Base-by-base conservation (phyloP, 2,797 vertebrate genomes). In the Arrhamphus sclerolepis region DNA sequence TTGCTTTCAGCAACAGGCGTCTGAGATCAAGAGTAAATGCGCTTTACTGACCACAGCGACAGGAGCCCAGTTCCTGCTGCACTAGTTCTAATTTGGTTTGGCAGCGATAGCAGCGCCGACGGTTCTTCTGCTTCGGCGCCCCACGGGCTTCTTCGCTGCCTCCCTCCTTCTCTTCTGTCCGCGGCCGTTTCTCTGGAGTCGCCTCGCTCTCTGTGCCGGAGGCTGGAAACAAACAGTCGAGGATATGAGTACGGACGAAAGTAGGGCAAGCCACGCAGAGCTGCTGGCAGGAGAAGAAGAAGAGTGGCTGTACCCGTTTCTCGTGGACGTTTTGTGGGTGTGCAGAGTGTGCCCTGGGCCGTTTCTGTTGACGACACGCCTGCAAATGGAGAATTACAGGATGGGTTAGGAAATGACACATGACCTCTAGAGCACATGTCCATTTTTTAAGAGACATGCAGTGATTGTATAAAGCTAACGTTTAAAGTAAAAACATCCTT, bases 51-150 rank as follows among this genome's bases (percentile, higher is more conserved):
- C 96, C 96, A 28, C 96, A 98, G 88, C 96, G 96, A 85, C 96
- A 98, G 0, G 94, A 96, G 84, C 96, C 96, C 92, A 98, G 86
- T 62, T 98, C 95, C 92, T 97, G 95, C 91, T 98, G 96, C 80
- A 96, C 95, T 91, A 97, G 93, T 90, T 98, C 97, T 89, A 99
- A 94, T 91, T 97, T 98, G 89, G 93, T 97, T 93, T 98, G 97
- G 93, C 97, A 99, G 93, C 95, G 95, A 83, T 94, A 97, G 90
- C 97, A 99, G 69, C 97, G 95, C 71, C 96, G 94, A 71, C 97
- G 96, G 84, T 95, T 99, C 90, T 96, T 98, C 93, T 98, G 97
- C 92, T 95, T 98, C 77, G 95, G 93, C 80, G 90, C 94, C 79
- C 88, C 84, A 66, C 92, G 91, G 62, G 81, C 73, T 80, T 96